These are phyloP conservation scores for Alaudala cheleensis DNA, from an alignment of 2,113 vertebrate genomes.

Conservation along the genomic window DNA sequence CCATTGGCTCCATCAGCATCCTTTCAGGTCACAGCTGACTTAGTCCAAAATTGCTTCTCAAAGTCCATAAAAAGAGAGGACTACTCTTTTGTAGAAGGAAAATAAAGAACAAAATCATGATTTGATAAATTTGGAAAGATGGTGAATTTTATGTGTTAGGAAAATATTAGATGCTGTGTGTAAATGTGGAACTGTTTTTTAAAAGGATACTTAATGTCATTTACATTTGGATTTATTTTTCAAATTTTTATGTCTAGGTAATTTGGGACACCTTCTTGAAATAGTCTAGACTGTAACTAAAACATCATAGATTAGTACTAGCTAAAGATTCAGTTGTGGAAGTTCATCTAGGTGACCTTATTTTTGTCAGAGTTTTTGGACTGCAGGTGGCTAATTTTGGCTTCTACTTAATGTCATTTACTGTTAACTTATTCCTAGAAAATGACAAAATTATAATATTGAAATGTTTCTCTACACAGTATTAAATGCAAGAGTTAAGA, in stretches of 20 bases:
- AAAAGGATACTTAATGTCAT: neutral
- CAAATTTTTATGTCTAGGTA: neutral
- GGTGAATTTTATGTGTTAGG: neutral
- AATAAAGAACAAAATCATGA: neutral
- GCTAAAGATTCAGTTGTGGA: neutral
- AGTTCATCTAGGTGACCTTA: neutral
- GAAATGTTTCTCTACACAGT: neutral
- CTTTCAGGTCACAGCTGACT: neutral
- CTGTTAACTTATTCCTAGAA: neutral
- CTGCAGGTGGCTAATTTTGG: neutral
- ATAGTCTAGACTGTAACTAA: neutral
- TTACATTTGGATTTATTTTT: neutral
- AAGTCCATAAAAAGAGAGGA: neutral
- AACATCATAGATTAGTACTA: neutral
- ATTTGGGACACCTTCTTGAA: neutral
- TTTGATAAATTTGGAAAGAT: neutral
- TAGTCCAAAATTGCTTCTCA: neutral
- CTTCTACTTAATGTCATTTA: neutral
- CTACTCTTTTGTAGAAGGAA: neutral
- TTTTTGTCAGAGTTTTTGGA: neutral
- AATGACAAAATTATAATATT: neutral
- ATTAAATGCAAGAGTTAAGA: neutral
- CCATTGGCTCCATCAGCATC: neutral
- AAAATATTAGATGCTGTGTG: accelerated
- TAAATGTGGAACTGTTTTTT: neutral